A percentile compares a stretch with the other conserved stretches of the same genome.
Evolutionary conservation across 2,113 vertebrate genomes (phyloP).

Genomic region (Nematolebias whitei): DNA sequence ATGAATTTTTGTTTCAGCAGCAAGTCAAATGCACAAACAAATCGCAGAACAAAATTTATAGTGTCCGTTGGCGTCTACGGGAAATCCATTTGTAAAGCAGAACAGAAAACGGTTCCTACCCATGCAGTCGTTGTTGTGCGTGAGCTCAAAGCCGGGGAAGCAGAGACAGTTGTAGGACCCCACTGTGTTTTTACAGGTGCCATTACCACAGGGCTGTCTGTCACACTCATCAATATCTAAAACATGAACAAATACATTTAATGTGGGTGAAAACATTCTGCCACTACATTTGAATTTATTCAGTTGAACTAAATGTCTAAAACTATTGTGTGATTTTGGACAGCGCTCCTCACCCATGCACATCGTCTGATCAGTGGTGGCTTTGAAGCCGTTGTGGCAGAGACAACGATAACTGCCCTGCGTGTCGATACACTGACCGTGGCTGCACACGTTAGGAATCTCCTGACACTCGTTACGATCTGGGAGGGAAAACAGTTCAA

Average conservation of each 20-base stretch:
- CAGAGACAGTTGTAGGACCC: constrained; percentile 96
- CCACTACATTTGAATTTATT: not conserved
- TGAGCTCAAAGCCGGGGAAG: constrained; percentile 90
- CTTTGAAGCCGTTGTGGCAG: constrained; percentile 92
- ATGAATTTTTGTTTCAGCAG: not conserved
- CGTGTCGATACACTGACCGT: constrained; percentile 89
- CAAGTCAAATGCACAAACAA: not conserved
- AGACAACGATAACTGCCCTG: constrained; percentile 90
- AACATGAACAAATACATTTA: constrained; percentile 7
- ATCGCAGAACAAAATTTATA: too few relatives aligned
- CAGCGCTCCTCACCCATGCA: constrained; percentile 85
- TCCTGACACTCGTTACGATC: constrained; percentile 92
- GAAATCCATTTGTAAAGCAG: not conserved
- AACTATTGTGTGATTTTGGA: not conserved
- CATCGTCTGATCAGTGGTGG: constrained; percentile 88
- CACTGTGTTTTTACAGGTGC: constrained; percentile 91
- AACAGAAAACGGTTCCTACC: constrained; percentile 76
- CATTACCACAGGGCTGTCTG: constrained; percentile 89
- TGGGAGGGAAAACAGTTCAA: constrained; percentile 40
- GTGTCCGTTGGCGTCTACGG: constrained; percentile 24
- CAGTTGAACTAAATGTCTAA: too few relatives aligned
- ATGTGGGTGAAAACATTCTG: not conserved
- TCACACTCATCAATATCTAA: constrained; percentile 93
- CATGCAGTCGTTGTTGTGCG: constrained; percentile 91
- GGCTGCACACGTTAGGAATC: constrained; percentile 90